phyloP scores from a whole-genome alignment of 2,113 vertebrate genomes.

The Cavia porcellus region DNA sequence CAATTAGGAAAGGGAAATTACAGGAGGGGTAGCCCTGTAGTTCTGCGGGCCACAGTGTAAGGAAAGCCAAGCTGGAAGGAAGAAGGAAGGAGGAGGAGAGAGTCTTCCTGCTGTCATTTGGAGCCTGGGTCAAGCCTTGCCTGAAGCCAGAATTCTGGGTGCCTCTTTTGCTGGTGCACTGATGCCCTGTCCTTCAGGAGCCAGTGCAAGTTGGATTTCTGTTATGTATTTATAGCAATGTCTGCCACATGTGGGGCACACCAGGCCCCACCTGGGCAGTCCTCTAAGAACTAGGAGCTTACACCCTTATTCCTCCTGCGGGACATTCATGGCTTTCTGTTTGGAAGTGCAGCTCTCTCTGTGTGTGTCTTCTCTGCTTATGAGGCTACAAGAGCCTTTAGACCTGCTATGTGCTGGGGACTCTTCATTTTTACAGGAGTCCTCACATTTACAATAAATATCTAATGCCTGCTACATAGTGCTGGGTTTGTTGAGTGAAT shows the following conservation, averaged over 20 bases:
- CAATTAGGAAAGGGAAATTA: background rate
- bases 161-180: background rate
- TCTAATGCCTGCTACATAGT: background rate
- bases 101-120: background rate
- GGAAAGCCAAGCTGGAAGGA: background rate
- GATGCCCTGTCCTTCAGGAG: background rate
- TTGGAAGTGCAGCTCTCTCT: background rate
- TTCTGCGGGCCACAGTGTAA: background rate
- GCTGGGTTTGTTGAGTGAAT: background rate
- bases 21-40: background rate
- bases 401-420: background rate
- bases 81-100: background rate
- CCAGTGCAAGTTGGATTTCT: background rate
- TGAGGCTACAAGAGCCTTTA: background rate
- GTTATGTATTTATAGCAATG: background rate
- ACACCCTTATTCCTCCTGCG: background rate
- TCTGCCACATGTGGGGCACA: background rate
- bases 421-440: background rate
- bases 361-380: background rate
- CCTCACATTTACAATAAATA: background rate
- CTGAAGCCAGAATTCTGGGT: background rate
- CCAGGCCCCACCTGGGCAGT: background rate
- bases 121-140: constrained; percentile 6
- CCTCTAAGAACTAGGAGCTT: background rate
- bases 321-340: background rate